Evolutionary conservation across 2,888 invertebrate genomes (phyloP), one percentile per base, ranked within the genome.

Genomic region (Diploptera punctata): DNA sequence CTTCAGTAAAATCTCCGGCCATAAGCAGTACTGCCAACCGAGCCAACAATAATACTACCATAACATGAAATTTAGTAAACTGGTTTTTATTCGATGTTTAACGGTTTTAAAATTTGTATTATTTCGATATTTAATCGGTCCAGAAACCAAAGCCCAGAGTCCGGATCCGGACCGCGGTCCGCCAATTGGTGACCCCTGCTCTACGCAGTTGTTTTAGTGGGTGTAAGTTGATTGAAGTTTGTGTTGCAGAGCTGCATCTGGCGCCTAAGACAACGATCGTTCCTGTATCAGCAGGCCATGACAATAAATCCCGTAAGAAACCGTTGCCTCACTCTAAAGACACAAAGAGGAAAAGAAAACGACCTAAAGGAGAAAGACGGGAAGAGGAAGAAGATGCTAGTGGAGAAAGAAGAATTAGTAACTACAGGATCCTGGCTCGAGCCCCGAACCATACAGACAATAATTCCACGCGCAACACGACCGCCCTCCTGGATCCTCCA

Each of bases 181-280:
- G n/a, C n/a, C n/a, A n/a, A n/a, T n/a, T n/a, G n/a, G n/a, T n/a
- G n/a, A n/a, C n/a, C n/a, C n/a, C n/a, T n/a, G n/a, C n/a, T n/a
- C n/a, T n/a, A n/a, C n/a, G n/a, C n/a, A n/a, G n/a, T n/a, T n/a
- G n/a, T n/a, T n/a, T n/a, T n/a, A n/a, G n/a, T n/a, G n/a, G n/a
- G n/a, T n/a, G n/a, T n/a, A n/a, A n/a, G n/a, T n/a, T n/a, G n/a
- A n/a, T n/a, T n/a, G n/a, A n/a, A n/a, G n/a, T n/a, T n/a, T 57
- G 24, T 65, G 21, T 65, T 65, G 5, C 60, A 75, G 75, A 74
- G 49, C 73, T 75, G 9, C 74, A 74, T 29, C 71, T 75, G 65
- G 70, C 74, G 19, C 73, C 73, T 7, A 75, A 75, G 70, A 74
- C 74, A 33, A 75, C 75, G 33, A 65, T 60, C 21, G 52, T 71